phyloP scores from a whole-genome alignment of 2,113 vertebrate genomes.

The Platycercus adscitus region DNA sequence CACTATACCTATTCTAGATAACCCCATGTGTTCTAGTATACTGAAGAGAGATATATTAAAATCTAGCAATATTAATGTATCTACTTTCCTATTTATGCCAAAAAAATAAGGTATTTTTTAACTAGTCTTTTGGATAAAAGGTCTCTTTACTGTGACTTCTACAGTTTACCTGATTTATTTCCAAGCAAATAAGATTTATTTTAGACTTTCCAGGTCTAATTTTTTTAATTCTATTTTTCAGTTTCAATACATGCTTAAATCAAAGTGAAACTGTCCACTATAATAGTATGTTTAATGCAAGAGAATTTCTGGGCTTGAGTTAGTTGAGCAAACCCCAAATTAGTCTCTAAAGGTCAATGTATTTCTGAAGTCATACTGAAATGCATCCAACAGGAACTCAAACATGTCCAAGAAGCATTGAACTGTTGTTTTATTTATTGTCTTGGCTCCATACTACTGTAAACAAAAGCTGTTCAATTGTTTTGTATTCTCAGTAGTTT shows the following conservation, averaged over 20 bases:
- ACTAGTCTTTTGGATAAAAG: background rate
- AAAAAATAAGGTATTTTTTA: background rate
- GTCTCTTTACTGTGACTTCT: background rate
- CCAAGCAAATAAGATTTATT: background rate
- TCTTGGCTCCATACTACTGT: background rate
- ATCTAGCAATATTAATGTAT: background rate
- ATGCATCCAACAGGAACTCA: slow-evolving; percentile 7
- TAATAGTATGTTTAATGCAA: background rate
- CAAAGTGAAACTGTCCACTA: background rate
- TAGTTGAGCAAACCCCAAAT: background rate
- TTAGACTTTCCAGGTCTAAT: background rate
- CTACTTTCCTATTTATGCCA: background rate
- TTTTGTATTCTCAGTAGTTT: background rate
- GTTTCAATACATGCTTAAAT: background rate
- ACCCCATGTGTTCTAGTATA: background rate
- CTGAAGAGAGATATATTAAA: no score
- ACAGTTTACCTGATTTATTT: background rate
- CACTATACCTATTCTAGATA: background rate
- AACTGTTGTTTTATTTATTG: background rate
- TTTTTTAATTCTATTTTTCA: background rate
- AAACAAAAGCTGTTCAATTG: background rate
- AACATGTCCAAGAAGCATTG: background rate
- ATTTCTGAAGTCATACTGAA: background rate
- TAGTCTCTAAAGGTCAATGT: background rate
- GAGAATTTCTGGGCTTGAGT: background rate